Percentiles rank a stretch among this genome's conserved stretches.
phyloP scores from a whole-genome alignment of 2,113 vertebrate species.

The Phycodurus eques region DNA sequence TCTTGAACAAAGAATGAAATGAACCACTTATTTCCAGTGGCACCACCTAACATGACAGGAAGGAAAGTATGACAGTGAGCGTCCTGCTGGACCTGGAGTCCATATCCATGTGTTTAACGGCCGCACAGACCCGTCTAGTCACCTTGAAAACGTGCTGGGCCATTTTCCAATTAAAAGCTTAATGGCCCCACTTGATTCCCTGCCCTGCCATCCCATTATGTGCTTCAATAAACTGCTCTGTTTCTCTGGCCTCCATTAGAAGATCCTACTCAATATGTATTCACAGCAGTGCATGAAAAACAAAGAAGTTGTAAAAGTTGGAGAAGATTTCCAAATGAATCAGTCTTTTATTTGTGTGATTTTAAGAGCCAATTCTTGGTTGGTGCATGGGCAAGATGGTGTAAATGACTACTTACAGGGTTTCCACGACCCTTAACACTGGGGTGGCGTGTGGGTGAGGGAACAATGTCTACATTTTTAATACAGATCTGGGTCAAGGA shows the following conservation, averaged over 20 bases:
- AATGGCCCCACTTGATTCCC: conserved; percentile 89
- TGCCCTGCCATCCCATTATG: conserved; percentile 91
- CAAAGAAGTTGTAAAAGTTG: background rate
- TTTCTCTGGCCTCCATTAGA: conserved; percentile 84
- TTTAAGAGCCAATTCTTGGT: background rate
- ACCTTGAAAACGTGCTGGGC: conserved; percentile 94
- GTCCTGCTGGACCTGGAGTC: too few relatives aligned
- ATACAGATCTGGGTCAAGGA: background rate
- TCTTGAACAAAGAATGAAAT: too few relatives aligned
- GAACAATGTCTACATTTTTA: too few relatives aligned
- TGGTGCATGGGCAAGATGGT: background rate
- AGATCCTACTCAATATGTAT: background rate
- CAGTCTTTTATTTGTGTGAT: background rate
- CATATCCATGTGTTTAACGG: background rate
- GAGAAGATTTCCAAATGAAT: background rate
- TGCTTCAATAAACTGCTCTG: conserved; percentile 98
- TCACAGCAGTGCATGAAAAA: background rate
- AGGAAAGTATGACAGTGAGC: too few relatives aligned
- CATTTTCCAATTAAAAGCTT: conserved; percentile 99
- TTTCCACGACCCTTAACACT: too few relatives aligned
- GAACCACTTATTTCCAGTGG: too few relatives aligned
- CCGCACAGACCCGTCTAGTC: conserved; percentile 69
- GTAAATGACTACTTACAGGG: background rate
- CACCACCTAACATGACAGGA: too few relatives aligned
- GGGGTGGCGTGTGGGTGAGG: too few relatives aligned